Percentiles rank a stretch among this genome's conserved stretches.
Conservation (phyloP, 2,797 vertebrate genomes). For the Mormyrops boulengeri region DNA sequence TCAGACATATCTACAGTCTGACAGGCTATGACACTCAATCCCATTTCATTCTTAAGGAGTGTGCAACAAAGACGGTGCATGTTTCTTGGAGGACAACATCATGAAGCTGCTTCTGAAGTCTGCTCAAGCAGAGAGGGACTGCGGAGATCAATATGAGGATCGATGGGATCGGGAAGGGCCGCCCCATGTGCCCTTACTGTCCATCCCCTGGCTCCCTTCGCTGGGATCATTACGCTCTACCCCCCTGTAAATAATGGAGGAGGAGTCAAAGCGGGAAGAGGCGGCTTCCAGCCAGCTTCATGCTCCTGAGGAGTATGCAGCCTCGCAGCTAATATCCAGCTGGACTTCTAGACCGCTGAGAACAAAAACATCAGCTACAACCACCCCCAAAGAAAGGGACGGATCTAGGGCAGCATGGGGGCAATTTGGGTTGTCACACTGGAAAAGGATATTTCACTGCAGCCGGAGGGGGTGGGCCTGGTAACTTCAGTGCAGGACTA, state of each 20-base stretch:
- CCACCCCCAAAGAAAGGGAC: neutral
- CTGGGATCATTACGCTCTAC: conserved; percentile 16
- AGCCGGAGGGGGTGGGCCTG: neutral
- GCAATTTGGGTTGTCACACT: neutral
- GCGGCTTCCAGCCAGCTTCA: conserved; percentile 33
- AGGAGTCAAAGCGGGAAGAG: conserved; percentile 19
- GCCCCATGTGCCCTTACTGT: neutral
- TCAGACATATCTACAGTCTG: neutral
- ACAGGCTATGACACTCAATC: neutral
- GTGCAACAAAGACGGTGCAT: neutral
- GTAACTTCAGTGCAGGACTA: neutral
- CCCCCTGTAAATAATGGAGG: conserved; percentile 42
- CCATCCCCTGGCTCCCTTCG: conserved; percentile 20
- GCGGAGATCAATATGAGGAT: conserved; percentile 22
- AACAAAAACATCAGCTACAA: neutral
- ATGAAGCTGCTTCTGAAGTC: neutral
- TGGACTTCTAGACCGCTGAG: neutral
- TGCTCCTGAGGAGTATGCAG: conserved; percentile 30
- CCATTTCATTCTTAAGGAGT: neutral
- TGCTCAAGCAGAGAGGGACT: neutral
- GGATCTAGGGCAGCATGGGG: neutral
- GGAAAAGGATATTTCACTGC: neutral
- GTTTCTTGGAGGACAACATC: neutral
- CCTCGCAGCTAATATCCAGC: neutral
- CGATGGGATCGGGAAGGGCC: conserved; percentile 7